Evolutionary conservation across 2,888 invertebrate species (phyloP).

Genomic region (Parelbella ahira): DNA sequence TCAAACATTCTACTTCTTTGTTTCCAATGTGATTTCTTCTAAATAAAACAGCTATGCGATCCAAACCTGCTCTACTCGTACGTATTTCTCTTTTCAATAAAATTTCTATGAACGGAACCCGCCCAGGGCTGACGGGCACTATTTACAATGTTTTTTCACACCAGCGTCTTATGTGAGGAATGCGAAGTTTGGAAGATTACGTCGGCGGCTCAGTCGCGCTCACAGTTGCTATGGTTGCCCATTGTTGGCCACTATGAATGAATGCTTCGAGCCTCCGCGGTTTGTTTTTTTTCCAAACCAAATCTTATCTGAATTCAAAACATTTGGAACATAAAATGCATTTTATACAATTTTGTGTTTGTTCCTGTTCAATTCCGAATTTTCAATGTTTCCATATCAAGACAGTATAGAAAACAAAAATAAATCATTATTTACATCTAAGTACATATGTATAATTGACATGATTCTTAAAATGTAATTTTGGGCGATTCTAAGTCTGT

Average conservation of each 20-base stretch:
- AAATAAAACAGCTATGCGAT: too few relatives aligned
- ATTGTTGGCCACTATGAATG: constrained; percentile 31
- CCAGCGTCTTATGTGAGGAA: constrained; percentile 66
- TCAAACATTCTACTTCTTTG: too few relatives aligned
- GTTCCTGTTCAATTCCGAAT: neutral
- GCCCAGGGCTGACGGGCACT: constrained; percentile 1
- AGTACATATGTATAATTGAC: too few relatives aligned
- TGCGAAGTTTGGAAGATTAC: constrained; percentile 66
- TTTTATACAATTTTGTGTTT: constrained; percentile 2
- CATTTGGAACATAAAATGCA: neutral
- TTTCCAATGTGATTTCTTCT: too few relatives aligned
- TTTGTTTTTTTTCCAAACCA: constrained; percentile 8
- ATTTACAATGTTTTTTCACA: constrained; percentile 46
- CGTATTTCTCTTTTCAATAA: too few relatives aligned
- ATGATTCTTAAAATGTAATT: too few relatives aligned
- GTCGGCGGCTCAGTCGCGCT: constrained; percentile 35
- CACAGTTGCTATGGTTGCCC: constrained; percentile 31
- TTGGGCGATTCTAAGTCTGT: too few relatives aligned
- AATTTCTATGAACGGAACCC: constrained; percentile 38
- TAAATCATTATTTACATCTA: too few relatives aligned
- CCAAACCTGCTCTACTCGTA: too few relatives aligned
- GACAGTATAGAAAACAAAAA: too few relatives aligned
- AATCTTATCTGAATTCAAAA: constrained; percentile 1
- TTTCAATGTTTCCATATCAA: too few relatives aligned
- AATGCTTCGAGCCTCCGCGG: constrained; percentile 22